Percentiles rank a stretch among this genome's conserved stretches.
Conservation (phyloP, 1,140 invertebrate species). For the Danaus melanippus region DNA sequence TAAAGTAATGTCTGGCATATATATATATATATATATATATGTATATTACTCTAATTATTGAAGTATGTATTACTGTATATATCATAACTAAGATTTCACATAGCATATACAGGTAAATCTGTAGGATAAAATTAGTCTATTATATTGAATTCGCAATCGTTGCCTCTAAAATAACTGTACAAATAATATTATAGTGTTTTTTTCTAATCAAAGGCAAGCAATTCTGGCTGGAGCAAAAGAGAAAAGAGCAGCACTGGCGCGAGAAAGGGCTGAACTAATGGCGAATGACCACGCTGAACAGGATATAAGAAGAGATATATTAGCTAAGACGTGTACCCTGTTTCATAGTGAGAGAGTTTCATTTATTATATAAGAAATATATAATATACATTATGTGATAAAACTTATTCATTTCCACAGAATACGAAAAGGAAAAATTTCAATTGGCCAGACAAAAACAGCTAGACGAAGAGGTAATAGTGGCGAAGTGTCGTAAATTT, state of each 20-base stretch:
- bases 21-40: too few species aligned
- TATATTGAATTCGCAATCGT: too few species aligned
- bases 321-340: slow-evolving; percentile 39
- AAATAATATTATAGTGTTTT: too few species aligned
- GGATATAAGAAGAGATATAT: slow-evolving; percentile 44
- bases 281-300: slow-evolving; percentile 45
- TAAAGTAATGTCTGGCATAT: too few species aligned
- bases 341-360: slow-evolving; percentile 40
- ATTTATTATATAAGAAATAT: slow-evolving; percentile 1
- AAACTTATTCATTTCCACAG: slow-evolving; percentile 29
- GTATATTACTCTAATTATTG: too few species aligned
- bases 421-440: slow-evolving; percentile 46
- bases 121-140: too few species aligned
- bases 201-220: slow-evolving; percentile 37
- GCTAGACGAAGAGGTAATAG: slow-evolving; percentile 39
- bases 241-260: slow-evolving; percentile 36
- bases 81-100: too few species aligned
- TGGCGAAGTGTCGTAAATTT: background rate
- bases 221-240: slow-evolving; percentile 57
- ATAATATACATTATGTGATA: slow-evolving; percentile 3
- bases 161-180: too few species aligned
- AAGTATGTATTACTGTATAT: too few species aligned
- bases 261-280: slow-evolving; percentile 47
- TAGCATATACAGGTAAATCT: too few species aligned
- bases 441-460: slow-evolving; percentile 40